These are phyloP conservation scores for Harpagus bidentatus DNA, from an alignment of 2,113 vertebrate genomes.

Conservation along the genomic window DNA sequence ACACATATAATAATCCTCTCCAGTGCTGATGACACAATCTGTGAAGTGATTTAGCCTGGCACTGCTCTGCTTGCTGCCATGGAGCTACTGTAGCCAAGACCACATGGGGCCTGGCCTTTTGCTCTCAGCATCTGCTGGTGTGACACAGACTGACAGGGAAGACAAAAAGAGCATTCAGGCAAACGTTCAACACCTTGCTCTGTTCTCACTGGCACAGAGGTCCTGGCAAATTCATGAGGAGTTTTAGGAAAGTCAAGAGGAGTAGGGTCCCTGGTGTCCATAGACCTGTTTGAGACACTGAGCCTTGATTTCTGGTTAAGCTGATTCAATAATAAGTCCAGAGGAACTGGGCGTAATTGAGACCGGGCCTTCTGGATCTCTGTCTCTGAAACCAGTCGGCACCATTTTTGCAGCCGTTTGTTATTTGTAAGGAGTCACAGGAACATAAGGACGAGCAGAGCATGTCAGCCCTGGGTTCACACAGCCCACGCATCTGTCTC, in stretches of 20 bases:
- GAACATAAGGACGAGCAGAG: neutral
- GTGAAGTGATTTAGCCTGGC: constrained; percentile 10
- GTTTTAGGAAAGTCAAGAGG: neutral
- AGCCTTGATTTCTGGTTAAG: neutral
- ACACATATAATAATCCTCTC: neutral
- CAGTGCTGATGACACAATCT: neutral
- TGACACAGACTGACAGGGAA: constrained; percentile 33
- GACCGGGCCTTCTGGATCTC: neutral
- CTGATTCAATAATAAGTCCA: neutral
- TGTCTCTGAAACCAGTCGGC: neutral
- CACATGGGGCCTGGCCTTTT: constrained; percentile 46
- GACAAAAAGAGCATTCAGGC: constrained; percentile 30
- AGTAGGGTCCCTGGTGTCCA: neutral
- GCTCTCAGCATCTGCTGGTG: constrained; percentile 44
- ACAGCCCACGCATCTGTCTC: neutral
- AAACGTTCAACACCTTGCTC: neutral
- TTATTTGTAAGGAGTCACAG: neutral
- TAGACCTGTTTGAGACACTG: neutral
- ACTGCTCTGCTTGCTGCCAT: constrained; percentile 19
- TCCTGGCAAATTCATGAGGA: neutral
- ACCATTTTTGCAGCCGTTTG: neutral
- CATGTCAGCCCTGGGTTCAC: neutral
- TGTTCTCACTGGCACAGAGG: accelerated
- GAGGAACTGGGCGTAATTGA: neutral
- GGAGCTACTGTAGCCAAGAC: neutral